Conservation (phyloP, 2,113 vertebrate genomes). For the Phylloscopus trochiloides region DNA sequence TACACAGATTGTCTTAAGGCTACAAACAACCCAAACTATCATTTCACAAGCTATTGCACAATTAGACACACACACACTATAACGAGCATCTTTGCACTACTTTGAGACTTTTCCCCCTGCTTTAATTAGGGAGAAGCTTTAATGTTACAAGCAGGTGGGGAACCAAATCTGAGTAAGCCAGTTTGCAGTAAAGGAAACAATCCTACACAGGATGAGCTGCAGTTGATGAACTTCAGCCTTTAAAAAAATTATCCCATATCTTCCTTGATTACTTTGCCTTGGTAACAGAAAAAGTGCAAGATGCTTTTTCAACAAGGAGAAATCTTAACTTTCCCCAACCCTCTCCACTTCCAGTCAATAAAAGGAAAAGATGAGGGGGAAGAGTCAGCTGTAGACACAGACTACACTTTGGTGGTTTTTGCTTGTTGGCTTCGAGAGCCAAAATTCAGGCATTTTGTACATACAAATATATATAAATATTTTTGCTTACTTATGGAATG, state of each 20-base stretch:
- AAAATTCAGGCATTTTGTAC: slow-evolving; percentile 21
- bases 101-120: not conserved
- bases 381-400: not conserved
- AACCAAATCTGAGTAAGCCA: not conserved
- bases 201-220: not conserved
- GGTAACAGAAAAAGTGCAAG: slow-evolving; percentile 26
- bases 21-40: not conserved
- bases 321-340: not conserved
- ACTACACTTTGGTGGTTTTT: slow-evolving; percentile 48
- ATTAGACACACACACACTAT: not conserved
- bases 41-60: slow-evolving; percentile 17
- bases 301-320: not conserved
- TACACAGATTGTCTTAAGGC: slow-evolving; percentile 22
- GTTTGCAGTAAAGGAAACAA: slow-evolving; percentile 11
- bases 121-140: not conserved
- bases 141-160: not conserved
- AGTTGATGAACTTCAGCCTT: not conserved
- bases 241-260: not conserved
- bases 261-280: not conserved
- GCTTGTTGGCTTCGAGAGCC: not conserved
- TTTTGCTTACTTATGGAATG: slow-evolving; percentile 43
- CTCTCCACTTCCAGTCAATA: not conserved
- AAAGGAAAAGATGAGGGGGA: not conserved
- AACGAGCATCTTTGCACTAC: not conserved
- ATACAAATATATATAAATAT: slow-evolving; percentile 58